Evolutionary conservation across 2,113 vertebrate species (phyloP), one percentile per base, ranked within the genome.

Genomic region (Colius striatus): DNA sequence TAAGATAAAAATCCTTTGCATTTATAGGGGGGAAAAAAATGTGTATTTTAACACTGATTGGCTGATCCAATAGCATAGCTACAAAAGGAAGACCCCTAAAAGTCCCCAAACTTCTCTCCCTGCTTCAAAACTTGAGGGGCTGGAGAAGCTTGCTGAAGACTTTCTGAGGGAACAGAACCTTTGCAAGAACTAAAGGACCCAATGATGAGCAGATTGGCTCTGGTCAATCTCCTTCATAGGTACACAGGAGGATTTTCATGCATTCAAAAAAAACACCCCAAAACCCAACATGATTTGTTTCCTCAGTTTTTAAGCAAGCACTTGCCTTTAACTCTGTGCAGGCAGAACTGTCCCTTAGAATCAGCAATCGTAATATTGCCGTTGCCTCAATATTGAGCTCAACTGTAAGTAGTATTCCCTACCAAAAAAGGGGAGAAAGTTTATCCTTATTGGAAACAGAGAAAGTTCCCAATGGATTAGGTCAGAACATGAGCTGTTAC

Each of bases 91-190:
- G 32, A 55, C 27, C 16, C 30, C 30, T 81, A 14, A 45, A 90
- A 74, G 51, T 36, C 32, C 29, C 57, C 51, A 27, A 53, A 65
- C 4, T 81, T 67, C 57, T 72, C 12, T 15, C 16, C 26, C 29
- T 17, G 12, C 60, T 74, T 51, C 38, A 55, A 62, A 83, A 38
- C 4, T 10, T 1, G 1, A 0, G 1, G 15, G 71, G 19, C 9
- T 80, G 67, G n/a, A 62, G 58, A 61, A 63, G 43, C 21, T 54
- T 54, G 41, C 38, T 62, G n/a, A 76, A 70, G 48, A 45, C 13
- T 41, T 73, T 61, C 43, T 48, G 18, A 18, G 2, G 2, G 57
- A 80, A 21, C 6, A 65, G 71, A 87, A 82, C 5, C 5, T 87
- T 34, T 65, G 68, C 50, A 55, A 53, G 62, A 74, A 10, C 19